Conservation (phyloP, 2,888 invertebrate genomes). For the Ectropis crepuscularia region DNA sequence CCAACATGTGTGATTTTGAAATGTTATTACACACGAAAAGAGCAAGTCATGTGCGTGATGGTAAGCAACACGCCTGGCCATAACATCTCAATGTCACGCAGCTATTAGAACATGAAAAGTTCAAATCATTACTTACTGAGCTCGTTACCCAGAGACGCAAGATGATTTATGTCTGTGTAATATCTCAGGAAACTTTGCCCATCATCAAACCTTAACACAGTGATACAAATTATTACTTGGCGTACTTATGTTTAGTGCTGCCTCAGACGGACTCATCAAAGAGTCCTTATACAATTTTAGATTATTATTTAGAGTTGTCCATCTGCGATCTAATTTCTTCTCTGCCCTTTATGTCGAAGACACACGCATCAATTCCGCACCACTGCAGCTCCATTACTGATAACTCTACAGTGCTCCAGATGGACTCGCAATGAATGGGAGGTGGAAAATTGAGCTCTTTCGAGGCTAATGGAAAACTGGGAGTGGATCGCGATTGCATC, state of each 20-base stretch:
- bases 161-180: no score
- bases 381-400: constrained; percentile 20
- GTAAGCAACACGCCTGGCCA: no score
- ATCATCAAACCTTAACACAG: no score
- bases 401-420: constrained; percentile 11
- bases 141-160: no score
- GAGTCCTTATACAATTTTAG: not conserved
- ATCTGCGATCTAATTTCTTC: not conserved
- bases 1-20: no score
- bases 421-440: constrained; percentile 18
- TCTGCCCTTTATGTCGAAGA: constrained; percentile 20
- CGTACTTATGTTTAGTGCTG: not conserved
- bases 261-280: not conserved
- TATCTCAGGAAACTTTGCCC: no score
- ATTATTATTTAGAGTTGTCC: not conserved
- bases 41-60: no score
- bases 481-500: constrained; percentile 19
- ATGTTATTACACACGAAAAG: no score
- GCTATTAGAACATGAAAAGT: no score
- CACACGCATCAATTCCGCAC: constrained; percentile 24
- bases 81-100: no score
- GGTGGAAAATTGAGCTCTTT: constrained; percentile 28
- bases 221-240: no score
- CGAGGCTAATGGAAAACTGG: constrained; percentile 23
- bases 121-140: no score